Percentiles rank a stretch among this genome's conserved stretches.
Conservation (phyloP, 1,140 invertebrate species). For the Brachionus plicatilis region DNA sequence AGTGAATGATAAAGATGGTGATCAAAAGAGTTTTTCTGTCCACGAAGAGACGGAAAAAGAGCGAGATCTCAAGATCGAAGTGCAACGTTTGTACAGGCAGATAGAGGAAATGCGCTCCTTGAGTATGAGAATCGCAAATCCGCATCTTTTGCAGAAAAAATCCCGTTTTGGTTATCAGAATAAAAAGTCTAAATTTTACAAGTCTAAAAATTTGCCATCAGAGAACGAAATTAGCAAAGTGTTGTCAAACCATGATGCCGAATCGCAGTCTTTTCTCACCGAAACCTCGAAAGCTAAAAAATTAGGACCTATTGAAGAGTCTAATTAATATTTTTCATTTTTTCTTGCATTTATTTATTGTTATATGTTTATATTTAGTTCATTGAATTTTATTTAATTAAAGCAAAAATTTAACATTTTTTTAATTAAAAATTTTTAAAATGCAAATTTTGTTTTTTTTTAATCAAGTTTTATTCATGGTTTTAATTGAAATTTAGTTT, state of each 20-base stretch:
- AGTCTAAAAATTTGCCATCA: conserved; percentile 5
- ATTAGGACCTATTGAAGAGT: background rate
- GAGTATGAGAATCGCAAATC: conserved; percentile 33
- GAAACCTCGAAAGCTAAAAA: background rate
- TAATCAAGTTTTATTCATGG: background rate
- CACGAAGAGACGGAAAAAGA: conserved; percentile 39
- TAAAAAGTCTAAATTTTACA: conserved; percentile 36
- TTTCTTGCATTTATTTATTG: background rate
- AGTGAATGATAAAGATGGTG: conserved; percentile 18
- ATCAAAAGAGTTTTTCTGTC: conserved; percentile 23
- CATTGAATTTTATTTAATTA: background rate
- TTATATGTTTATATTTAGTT: background rate
- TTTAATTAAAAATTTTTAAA: background rate
- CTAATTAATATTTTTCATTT: background rate
- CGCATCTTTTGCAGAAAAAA: conserved; percentile 30
- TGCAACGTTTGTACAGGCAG: conserved; percentile 27
- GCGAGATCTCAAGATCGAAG: background rate
- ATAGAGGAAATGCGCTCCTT: conserved; percentile 38
- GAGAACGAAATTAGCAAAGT: conserved; percentile 36
- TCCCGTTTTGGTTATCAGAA: conserved; percentile 26
- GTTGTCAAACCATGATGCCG: background rate
- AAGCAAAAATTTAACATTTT: background rate
- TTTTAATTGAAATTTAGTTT: background rate
- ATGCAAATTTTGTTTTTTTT: background rate
- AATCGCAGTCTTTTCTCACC: conserved; percentile 17